Conservation (phyloP, 2,888 invertebrate species). For the Cantharis rustica region DNA sequence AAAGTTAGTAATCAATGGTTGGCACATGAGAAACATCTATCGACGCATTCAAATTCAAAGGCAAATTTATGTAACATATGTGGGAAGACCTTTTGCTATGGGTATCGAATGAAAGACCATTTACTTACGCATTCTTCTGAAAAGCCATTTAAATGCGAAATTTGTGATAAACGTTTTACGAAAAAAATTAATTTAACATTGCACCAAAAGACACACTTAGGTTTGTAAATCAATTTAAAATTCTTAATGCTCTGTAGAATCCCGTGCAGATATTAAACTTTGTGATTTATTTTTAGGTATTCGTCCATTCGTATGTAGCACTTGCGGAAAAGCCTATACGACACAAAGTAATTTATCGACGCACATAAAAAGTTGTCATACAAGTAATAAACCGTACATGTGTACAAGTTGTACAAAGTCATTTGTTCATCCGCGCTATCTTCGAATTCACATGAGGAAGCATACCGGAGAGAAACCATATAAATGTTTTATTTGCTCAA, state of each 20-base stretch:
- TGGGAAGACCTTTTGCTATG: constrained; percentile 40
- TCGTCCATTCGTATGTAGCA: constrained; percentile 41
- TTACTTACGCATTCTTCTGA: constrained; percentile 39
- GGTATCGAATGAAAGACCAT: constrained; percentile 40
- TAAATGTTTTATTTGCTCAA: constrained; percentile 40
- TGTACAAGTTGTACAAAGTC: constrained; percentile 42
- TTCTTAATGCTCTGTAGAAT: background rate
- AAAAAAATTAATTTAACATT: constrained; percentile 41
- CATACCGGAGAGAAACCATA: constrained; percentile 46
- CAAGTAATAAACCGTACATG: constrained; percentile 40
- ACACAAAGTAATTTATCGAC: constrained; percentile 43
- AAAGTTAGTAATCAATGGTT: constrained; percentile 34
- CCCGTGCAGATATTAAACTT: background rate
- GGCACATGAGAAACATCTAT: constrained; percentile 36
- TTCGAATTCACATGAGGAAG: constrained; percentile 43
- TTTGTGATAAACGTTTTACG: constrained; percentile 39
- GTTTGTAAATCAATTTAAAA: constrained; percentile 20
- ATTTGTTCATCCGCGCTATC: constrained; percentile 42
- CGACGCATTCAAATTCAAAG: constrained; percentile 36
- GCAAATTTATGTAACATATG: constrained; percentile 41
- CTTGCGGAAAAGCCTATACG: constrained; percentile 44
- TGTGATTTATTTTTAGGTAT: constrained; percentile 27
- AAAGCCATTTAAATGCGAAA: constrained; percentile 38
- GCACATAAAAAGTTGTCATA: constrained; percentile 40
- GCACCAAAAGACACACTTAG: constrained; percentile 40